phyloP scores from a whole-genome alignment of 2,888 invertebrate genomes.

The Ganaspis brasiliensis region DNA sequence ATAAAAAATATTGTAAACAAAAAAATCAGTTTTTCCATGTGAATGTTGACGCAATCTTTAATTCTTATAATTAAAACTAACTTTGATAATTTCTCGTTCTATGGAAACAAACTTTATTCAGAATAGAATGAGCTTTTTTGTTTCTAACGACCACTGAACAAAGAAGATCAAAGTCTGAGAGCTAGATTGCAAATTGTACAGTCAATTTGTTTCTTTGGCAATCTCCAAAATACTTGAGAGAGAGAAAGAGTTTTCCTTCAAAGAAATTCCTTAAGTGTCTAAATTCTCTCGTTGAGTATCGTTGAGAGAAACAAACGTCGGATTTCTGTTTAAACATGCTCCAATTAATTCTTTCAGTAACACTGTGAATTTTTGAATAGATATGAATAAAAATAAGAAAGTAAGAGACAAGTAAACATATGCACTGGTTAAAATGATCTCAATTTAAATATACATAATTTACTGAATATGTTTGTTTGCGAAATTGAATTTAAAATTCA shows the following conservation, averaged over 20 bases:
- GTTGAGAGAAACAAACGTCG: constrained; percentile 4
- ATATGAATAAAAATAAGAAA: neutral
- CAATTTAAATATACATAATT: too few species aligned
- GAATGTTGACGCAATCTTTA: too few species aligned
- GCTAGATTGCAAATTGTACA: constrained; percentile 11
- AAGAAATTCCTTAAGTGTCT: constrained; percentile 10
- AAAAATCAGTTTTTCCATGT: too few species aligned
- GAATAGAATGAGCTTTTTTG: too few species aligned
- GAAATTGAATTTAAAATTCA: too few species aligned
- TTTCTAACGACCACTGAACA: neutral
- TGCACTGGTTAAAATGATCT: too few species aligned
- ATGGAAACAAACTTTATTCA: too few species aligned
- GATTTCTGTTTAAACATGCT: neutral
- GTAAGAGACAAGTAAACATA: too few species aligned
- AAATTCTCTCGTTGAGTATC: constrained; percentile 12
- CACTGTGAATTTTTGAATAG: neutral
- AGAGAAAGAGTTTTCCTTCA: neutral
- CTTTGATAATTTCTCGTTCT: too few species aligned
- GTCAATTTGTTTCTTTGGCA: constrained; percentile 25
- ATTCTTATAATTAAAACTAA: too few species aligned
- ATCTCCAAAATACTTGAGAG: constrained; percentile 12
- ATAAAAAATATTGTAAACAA: too few species aligned
- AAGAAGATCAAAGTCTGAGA: constrained; percentile 13
- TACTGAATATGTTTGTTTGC: too few species aligned
- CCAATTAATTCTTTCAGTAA: constrained; percentile 10